Percentiles rank a stretch among this genome's conserved stretches.
Evolutionary conservation across 2,888 invertebrate species (phyloP).

Genomic region (Petrolisthes cinctipes): DNA sequence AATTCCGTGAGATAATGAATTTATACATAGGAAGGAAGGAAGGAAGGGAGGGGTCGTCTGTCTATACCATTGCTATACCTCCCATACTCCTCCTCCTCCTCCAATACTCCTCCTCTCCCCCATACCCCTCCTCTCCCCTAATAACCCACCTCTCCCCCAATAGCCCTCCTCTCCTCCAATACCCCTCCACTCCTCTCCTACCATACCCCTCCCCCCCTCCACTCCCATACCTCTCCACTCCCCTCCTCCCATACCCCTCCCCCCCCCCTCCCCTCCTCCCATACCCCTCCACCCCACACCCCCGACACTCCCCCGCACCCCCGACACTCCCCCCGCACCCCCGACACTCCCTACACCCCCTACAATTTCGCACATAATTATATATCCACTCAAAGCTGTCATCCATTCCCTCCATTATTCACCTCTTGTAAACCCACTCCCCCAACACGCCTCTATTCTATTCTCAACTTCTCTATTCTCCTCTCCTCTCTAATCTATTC

Average conservation of each 20-base stretch:
- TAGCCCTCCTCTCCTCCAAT: background rate
- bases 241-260: background rate
- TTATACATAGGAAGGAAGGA: background rate
- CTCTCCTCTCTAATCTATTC: background rate
- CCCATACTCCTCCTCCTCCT: background rate
- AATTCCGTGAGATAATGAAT: too few species aligned
- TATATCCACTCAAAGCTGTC: too few species aligned
- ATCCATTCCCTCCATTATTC: background rate
- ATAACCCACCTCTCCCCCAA: background rate
- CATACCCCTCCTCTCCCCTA: background rate
- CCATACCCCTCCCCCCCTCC: background rate
- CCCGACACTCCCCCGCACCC: background rate
- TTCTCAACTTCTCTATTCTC: background rate
- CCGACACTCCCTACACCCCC: background rate
- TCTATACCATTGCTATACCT: too few species aligned
- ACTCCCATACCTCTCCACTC: background rate
- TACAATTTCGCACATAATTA: too few species aligned
- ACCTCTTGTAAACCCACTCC: background rate
- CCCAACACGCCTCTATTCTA: background rate
- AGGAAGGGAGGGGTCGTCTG: background rate
- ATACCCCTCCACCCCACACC: background rate
- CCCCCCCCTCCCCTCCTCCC: background rate
- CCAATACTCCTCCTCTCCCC: background rate
- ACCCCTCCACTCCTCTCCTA: background rate
- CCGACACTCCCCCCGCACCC: background rate